These are phyloP conservation scores for Eilema depressum DNA, from an alignment of 2,888 invertebrate genomes.

Conservation along the genomic window DNA sequence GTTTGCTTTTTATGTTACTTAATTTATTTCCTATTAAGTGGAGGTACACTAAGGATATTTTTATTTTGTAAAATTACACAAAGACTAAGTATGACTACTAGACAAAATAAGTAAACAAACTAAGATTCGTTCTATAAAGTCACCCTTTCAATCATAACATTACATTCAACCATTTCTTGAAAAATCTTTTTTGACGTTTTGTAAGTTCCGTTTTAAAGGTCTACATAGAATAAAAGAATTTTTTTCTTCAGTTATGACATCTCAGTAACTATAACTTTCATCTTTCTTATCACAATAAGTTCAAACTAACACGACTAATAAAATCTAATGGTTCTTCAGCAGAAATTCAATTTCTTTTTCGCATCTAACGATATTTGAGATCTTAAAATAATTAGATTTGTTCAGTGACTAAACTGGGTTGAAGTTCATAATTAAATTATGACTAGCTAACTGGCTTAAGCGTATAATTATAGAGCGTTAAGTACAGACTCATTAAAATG, in stretches of 20 bases:
- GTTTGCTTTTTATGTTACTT: too few species aligned
- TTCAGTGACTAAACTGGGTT: conserved; percentile 16
- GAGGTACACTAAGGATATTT: too few species aligned
- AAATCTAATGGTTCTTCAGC: background rate
- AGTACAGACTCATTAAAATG: conserved; percentile 19
- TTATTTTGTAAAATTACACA: too few species aligned
- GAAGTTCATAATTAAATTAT: conserved; percentile 19
- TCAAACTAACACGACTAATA: background rate
- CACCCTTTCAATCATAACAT: background rate
- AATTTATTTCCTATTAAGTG: too few species aligned
- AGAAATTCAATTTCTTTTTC: too few species aligned
- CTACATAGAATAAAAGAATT: too few species aligned
- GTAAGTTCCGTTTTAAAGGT: background rate
- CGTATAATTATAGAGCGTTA: conserved; percentile 16
- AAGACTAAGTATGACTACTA: too few species aligned
- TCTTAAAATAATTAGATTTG: conserved; percentile 13
- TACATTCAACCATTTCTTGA: background rate
- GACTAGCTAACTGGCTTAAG: conserved; percentile 15
- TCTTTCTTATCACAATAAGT: background rate
- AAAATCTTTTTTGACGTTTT: background rate
- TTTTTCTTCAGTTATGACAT: too few species aligned
- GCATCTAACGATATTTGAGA: background rate
- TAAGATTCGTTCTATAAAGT: too few species aligned
- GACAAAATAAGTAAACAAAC: too few species aligned
- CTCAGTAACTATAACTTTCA: background rate